These are phyloP conservation scores for Strigamia transsilvanica DNA, from an alignment of 2,888 invertebrate genomes.

Conservation along the genomic window DNA sequence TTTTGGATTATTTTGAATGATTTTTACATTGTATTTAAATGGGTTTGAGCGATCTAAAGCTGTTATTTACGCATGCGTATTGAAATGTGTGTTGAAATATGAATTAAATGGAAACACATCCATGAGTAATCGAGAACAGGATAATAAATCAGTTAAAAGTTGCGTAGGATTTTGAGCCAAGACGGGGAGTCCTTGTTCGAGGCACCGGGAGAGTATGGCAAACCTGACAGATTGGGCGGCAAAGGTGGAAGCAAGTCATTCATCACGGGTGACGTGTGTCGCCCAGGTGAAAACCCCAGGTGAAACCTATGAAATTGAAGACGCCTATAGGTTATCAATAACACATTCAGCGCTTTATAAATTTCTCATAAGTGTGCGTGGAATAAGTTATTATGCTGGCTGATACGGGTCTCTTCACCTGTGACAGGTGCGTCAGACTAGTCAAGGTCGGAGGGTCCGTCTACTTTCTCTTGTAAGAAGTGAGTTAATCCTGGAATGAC, in stretches of 20 bases:
- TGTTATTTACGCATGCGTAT: slow-evolving; percentile 6
- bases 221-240: slow-evolving; percentile 44
- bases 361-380: slow-evolving; percentile 32
- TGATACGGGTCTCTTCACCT: slow-evolving; percentile 38
- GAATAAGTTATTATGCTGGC: slow-evolving; percentile 24
- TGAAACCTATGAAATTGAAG: slow-evolving; percentile 32
- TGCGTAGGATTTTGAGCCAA: slow-evolving; percentile 9
- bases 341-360: background rate
- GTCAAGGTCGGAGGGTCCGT: slow-evolving; percentile 31
- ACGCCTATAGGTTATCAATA: slow-evolving; percentile 43
- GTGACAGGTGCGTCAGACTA: slow-evolving; percentile 29
- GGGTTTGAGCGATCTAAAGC: background rate
- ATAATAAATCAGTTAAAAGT: slow-evolving; percentile 5
- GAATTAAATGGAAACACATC: slow-evolving; percentile 32
- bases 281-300: slow-evolving; percentile 45
- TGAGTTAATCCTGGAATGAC: slow-evolving; percentile 36
- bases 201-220: slow-evolving; percentile 19
- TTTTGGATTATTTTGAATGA: no score
- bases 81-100: slow-evolving; percentile 25
- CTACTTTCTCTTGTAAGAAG: slow-evolving; percentile 29
- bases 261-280: slow-evolving; percentile 39
- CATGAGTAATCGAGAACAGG: slow-evolving; percentile 25
- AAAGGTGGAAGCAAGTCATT: slow-evolving; percentile 40
- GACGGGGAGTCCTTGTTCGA: slow-evolving; percentile 22
- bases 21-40: background rate